Percentiles rank a stretch among this genome's conserved stretches.
These are phyloP conservation scores for Tenualosa ilisha DNA, from an alignment of 2,797 vertebrate genomes.

Conservation along the genomic window DNA sequence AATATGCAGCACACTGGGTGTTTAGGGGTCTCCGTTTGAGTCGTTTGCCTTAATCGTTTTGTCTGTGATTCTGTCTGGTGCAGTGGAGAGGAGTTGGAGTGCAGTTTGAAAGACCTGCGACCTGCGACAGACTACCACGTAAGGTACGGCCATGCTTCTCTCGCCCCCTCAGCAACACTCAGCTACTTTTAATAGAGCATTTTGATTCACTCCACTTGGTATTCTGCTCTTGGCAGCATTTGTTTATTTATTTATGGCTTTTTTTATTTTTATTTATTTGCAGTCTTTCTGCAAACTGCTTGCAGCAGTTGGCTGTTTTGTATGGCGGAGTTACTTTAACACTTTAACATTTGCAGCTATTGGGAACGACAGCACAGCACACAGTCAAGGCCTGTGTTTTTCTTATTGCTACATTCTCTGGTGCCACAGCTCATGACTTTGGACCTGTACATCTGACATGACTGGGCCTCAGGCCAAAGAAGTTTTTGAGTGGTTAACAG, in stretches of 20 bases:
- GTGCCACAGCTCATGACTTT: neutral
- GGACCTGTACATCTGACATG: no score
- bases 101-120: conserved; percentile 91
- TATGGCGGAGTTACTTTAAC: neutral
- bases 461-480: neutral
- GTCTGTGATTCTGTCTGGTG: conserved; percentile 40
- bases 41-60: neutral
- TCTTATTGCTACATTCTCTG: neutral
- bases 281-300: neutral
- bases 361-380: neutral
- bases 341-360: neutral
- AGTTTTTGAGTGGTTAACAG: no score
- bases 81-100: conserved; percentile 96
- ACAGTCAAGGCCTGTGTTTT: neutral
- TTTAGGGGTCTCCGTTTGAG: neutral
- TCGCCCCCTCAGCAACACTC: neutral
- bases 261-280: neutral
- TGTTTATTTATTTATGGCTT: neutral
- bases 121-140: conserved; percentile 95
- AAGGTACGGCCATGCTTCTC: conserved; percentile 77
- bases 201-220: neutral
- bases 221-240: neutral
- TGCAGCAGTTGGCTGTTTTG: neutral
- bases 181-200: neutral
- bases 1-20: neutral